Percentiles rank a stretch among this genome's conserved stretches.
Evolutionary conservation across 2,797 vertebrate genomes (phyloP).

Genomic region (Pampus argenteus): DNA sequence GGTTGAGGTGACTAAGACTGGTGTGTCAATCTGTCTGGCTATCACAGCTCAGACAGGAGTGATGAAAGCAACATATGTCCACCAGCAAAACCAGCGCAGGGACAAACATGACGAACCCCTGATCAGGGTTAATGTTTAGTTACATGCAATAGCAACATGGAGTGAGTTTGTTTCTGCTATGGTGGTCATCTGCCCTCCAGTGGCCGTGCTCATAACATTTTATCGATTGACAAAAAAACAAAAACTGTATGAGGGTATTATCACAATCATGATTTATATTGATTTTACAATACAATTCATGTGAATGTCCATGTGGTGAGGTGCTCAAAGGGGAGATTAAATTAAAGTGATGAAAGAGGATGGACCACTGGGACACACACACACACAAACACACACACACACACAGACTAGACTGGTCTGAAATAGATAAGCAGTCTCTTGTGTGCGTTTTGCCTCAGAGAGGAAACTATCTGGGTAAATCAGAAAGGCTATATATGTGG

Average conservation of each 20-base stretch:
- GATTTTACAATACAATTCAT: constrained; percentile 18
- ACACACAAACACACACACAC: constrained; percentile 8
- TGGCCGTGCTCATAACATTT: background rate
- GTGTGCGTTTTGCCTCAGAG: constrained; percentile 2
- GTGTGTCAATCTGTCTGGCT: constrained; percentile 50
- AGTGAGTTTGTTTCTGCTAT: background rate
- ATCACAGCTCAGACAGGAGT: constrained; percentile 42
- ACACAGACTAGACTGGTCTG: background rate
- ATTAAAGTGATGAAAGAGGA: constrained; percentile 43
- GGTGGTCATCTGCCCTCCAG: constrained; percentile 50
- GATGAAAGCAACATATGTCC: constrained; percentile 62
- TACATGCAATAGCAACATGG: background rate
- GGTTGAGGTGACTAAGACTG: constrained; percentile 52
- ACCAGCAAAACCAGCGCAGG: constrained; percentile 50
- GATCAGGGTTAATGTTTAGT: constrained; percentile 19
- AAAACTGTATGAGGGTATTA: background rate
- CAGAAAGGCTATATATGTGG: constrained; percentile 8
- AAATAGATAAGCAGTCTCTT: background rate
- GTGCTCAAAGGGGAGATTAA: constrained; percentile 29
- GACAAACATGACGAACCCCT: constrained; percentile 38
- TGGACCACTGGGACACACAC: constrained; percentile 3
- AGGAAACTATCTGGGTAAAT: background rate
- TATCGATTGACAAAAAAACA: background rate
- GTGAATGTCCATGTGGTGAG: background rate
- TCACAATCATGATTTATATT: constrained; percentile 9